Base-by-base conservation (phyloP, 2,888 invertebrate genomes). In the Drosophila prostipennis region DNA sequence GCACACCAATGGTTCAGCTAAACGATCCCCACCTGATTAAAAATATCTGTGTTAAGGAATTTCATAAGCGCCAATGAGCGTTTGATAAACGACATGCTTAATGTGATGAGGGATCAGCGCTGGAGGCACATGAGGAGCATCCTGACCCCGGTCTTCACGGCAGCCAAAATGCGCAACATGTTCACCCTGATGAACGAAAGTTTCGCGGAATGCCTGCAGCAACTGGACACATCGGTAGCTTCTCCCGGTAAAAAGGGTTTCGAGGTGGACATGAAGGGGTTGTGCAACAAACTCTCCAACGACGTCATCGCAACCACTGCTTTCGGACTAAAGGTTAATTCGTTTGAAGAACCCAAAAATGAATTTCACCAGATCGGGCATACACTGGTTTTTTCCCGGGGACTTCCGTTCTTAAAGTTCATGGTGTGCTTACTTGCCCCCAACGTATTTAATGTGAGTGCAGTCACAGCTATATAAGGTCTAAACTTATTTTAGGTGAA, bases 81-180 rank as follows among this genome's bases (percentile, higher is more conserved):
- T 0, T 73, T 93, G 3, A 85, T 93, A 37, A 91, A 90, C 3
- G 85, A 83, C 10, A 81, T 86, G 81, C 56, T 91, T 13, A 78
- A 74, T 14, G 42, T 79, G 0, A 74, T 91, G 75, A 76, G 76
- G 7, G 90, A 88, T 59, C 79, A 91, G 49, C 86, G 87, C 36
- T 91, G 91, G 91, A 85, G 81, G 34, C 89, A 91, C 6, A 93
- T 93, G 92, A 79, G 93, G 39, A 78, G 89, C 4, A 92, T 92
- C 0, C 68, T 93, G 3, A 93, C 93, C 46, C 93, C 93, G 2
- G 92, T 92, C 0, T 93, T 93, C 76, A 93, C 93, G 6, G 92
- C 93, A 43, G 92, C 93, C 43, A 93, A 93, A 84, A 93, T 93
- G 75, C 91, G 92, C 6, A 91, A 92, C 60, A 93, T 94, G 91